phyloP scores from a whole-genome alignment of 2,113 vertebrate species.

The Zosterops borbonicus region DNA sequence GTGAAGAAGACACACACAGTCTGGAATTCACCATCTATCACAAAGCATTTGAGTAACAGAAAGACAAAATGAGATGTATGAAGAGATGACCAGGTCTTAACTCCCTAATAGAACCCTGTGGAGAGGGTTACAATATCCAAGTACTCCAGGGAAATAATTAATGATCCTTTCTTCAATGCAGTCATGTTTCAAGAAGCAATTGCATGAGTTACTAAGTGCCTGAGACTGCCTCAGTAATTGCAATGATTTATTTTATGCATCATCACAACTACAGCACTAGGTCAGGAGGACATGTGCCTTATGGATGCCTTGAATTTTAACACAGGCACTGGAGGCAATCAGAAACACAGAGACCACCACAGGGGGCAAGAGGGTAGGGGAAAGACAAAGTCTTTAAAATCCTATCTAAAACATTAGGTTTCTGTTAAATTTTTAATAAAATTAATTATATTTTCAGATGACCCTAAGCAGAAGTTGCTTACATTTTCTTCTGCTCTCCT shows the following conservation, averaged over 20 bases:
- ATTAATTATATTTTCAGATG: background rate
- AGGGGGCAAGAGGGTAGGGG: rapidly evolving
- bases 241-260: conserved; percentile 56
- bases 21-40: background rate
- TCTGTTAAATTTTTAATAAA: background rate
- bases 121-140: conserved; percentile 39
- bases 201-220: conserved; percentile 40
- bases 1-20: background rate
- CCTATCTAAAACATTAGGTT: background rate
- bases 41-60: background rate
- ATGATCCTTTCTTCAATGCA: conserved; percentile 43
- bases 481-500: background rate
- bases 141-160: conserved; percentile 60
- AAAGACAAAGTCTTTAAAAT: conserved; percentile 15
- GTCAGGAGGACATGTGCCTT: conserved; percentile 27
- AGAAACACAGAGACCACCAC: background rate
- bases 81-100: conserved; percentile 40
- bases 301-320: conserved; percentile 24
- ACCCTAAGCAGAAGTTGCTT: background rate
- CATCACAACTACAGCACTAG: conserved; percentile 14
- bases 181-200: conserved; percentile 58
- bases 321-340: background rate
- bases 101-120: conserved; percentile 28
- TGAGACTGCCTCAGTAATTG: conserved; percentile 50
- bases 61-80: conserved; percentile 17